Evolutionary conservation across 1,140 invertebrate genomes (phyloP), one percentile per base, ranked within the genome.

Genomic region (Phymastichus coffea): DNA sequence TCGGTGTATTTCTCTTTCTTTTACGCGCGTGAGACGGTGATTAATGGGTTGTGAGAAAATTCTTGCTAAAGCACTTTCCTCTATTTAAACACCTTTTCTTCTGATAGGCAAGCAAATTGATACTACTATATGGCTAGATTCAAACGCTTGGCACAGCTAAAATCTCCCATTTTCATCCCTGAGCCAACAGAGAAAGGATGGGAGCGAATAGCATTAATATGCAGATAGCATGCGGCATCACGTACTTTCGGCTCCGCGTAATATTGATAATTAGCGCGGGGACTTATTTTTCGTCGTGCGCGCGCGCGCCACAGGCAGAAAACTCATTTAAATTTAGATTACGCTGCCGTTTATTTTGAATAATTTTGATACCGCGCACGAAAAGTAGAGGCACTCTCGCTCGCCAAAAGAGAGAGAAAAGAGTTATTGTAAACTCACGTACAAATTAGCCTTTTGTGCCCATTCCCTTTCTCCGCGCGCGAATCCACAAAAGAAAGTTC

Each of bases 211-310:
- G 9, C 26, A 57, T 62, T 62, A 62, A 57, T 62, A 62, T 62
- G 60, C 60, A 62, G 60, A 62, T 62, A 44, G 28, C 57, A 62
- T 62, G 60, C 54, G 33, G 14, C 38, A 33, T 62, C 60, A 62
- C 60, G 60, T 62, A 38, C 53, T 61, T 41, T 56, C 43, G 46
- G 51, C 46, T 61, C 46, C 33, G 51, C 43, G 35, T 25, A 47
- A 61, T 61, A 55, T 54, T 58, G 55, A 54, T 59, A 49, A 61
- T 54, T 55, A 57, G 53, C 48, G 48, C 38, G 40, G 8, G 10
- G 33, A 46, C 43, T 59, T 52, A n/a, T n/a, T n/a, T n/a, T n/a
- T n/a, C n/a, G n/a, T n/a, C n/a, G n/a, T n/a, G n/a, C n/a, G n/a
- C n/a, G n/a, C n/a, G n/a, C n/a, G n/a, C n/a, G n/a, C n/a, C n/a